phyloP scores from a whole-genome alignment of 2,113 vertebrate genomes.

The Bettongia penicillata region DNA sequence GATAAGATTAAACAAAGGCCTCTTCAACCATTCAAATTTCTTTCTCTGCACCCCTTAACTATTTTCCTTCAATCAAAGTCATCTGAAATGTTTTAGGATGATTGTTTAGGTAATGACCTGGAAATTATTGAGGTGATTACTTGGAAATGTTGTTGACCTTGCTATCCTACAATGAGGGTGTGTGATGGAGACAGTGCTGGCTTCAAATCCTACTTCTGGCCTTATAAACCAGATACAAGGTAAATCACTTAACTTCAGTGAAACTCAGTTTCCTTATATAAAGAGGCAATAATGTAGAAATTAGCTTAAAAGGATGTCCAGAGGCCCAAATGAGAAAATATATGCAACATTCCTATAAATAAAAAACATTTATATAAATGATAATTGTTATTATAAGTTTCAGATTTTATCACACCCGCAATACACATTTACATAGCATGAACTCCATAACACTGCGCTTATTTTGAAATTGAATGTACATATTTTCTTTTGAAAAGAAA shows the following conservation, averaged over 20 bases:
- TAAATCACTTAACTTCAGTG: not conserved
- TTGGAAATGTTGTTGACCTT: not conserved
- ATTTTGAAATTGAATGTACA: not conserved
- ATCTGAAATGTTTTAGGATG: not conserved
- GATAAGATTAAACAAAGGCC: not conserved
- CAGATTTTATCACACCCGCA: not conserved
- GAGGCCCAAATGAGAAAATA: not conserved
- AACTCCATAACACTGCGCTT: not conserved
- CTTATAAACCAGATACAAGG: not conserved
- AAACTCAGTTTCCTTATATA: not conserved
- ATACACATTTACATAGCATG: not conserved
- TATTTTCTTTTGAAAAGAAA: not conserved
- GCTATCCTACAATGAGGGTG: not conserved
- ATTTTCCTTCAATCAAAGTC: not conserved
- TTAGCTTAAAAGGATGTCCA: not conserved
- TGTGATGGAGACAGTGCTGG: not conserved
- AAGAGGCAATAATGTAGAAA: not conserved
- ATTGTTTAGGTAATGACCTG: not conserved
- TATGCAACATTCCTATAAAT: not conserved
- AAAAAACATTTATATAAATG: not conserved
- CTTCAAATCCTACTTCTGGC: not conserved
- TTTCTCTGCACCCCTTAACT: not conserved
- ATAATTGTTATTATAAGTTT: not conserved
- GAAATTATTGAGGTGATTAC: not conserved
- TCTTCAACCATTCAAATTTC: not conserved